Conservation (phyloP, 1,140 invertebrate species). For the Lepidurus apus region DNA sequence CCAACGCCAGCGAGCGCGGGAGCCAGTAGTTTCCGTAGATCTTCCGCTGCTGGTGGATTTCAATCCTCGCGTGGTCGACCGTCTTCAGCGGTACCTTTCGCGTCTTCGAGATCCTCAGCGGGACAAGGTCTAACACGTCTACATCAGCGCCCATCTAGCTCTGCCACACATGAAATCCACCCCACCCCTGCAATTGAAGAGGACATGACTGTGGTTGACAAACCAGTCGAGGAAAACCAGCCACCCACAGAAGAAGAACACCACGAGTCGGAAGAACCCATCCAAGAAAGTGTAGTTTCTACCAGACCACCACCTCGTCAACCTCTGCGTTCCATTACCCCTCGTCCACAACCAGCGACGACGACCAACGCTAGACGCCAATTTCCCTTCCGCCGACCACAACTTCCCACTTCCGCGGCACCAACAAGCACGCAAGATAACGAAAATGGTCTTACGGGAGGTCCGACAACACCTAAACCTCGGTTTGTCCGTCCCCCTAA, state of each 20-base stretch:
- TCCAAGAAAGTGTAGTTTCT: slow-evolving; percentile 24
- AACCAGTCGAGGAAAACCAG: not conserved
- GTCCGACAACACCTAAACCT: slow-evolving; percentile 25
- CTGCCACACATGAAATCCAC: not conserved
- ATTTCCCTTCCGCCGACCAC: slow-evolving; percentile 27
- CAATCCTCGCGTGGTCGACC: slow-evolving; percentile 1
- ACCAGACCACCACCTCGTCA: slow-evolving; percentile 27
- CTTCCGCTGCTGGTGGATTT: not conserved
- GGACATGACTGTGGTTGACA: not conserved
- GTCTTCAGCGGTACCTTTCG: not conserved
- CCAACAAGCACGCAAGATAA: not conserved
- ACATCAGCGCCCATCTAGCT: not conserved
- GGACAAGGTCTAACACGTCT: not conserved
- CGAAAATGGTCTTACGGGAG: not conserved
- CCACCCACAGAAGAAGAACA: not conserved
- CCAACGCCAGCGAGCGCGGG: not conserved
- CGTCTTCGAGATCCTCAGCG: not conserved
- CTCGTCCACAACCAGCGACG: slow-evolving; percentile 24
- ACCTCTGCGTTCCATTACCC: slow-evolving; percentile 35
- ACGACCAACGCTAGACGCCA: slow-evolving; percentile 12
- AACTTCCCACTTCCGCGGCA: not conserved
- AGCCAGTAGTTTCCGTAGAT: not conserved
- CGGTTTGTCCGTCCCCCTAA: slow-evolving; percentile 33
- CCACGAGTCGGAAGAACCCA: slow-evolving; percentile 30
- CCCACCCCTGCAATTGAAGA: not conserved